Evolutionary conservation across 2,797 vertebrate species (phyloP), one percentile per base, ranked within the genome.

Genomic region (Cetoscarus ocellatus): DNA sequence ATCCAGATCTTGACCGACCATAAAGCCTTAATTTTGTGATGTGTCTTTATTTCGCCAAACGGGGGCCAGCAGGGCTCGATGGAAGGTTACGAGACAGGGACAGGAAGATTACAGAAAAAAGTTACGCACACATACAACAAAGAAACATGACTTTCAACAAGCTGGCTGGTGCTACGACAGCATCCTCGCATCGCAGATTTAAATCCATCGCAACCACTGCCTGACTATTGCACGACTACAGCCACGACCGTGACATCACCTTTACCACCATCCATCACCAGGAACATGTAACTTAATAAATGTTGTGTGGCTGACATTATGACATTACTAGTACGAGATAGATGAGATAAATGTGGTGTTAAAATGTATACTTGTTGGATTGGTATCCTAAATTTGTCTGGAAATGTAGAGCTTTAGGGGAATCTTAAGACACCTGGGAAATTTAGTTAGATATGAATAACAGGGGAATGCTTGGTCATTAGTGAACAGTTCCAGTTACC

Each of bases 151-250:
- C 61, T 18, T 55, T 69, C 63, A 77, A 70, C 79, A 55, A 76
- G 71, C 68, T 75, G 72, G 86, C 89, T 85, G 85, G 85, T 82
- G 80, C 74, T 76, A 75, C 17, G 12, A 81, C 72, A 2, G 52
- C 83, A 52, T 77, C 84, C 65, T 70, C 34, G 13, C 63, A 34
- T 18, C 12, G 10, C 54, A 6, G 62, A 69, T 55, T 53, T 40
- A 8, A 6, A 55, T 56, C 75, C 42, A 17, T 61, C 45, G 14
- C 38, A 9, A 47, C 50, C 67, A 11, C 65, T 45, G 13, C 55
- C 50, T 2, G 15, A 76, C 55, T 65, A 34, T 18, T 3, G 52
- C 19, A 47, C 45, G 57, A 71, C 78, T 11, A 66, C 54, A 6
- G 7, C 8, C 6, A 60, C 44, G 11, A 77, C 72, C 0, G n/a